Conservation (phyloP, 2,797 vertebrate genomes). For the Echiichthys vipera region DNA sequence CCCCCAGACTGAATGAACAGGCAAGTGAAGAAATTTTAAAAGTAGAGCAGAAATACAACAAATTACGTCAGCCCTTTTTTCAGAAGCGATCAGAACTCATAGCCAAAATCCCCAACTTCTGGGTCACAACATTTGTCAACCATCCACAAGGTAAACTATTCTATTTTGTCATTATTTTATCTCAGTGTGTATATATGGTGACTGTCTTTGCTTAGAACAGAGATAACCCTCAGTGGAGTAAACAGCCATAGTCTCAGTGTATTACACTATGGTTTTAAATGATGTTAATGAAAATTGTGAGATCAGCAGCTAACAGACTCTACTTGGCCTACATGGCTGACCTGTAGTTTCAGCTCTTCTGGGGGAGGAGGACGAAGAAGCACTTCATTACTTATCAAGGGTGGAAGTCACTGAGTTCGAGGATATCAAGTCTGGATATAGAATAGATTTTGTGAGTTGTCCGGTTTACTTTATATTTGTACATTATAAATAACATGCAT, state of each 20-base stretch:
- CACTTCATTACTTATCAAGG: constrained; percentile 97
- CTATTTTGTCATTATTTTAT: not conserved
- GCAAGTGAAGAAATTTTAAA: constrained; percentile 99
- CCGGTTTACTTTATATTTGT: not conserved
- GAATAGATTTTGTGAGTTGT: constrained; percentile 99
- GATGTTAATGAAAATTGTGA: not conserved
- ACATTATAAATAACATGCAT: not conserved
- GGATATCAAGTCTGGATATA: constrained; percentile 99
- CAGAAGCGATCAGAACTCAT: constrained; percentile 99
- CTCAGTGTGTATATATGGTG: not conserved
- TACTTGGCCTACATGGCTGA: not conserved
- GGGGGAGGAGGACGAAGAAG: constrained; percentile 96
- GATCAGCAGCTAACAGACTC: not conserved
- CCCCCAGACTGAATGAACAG: constrained; percentile 95
- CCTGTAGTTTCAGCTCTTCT: constrained; percentile 93
- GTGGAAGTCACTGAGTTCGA: constrained; percentile 99
- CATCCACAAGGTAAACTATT: constrained; percentile 92
- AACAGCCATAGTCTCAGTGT: not conserved
- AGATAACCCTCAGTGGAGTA: not conserved
- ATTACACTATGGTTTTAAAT: not conserved
- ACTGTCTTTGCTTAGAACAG: not conserved
- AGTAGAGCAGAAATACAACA: constrained; percentile 99
- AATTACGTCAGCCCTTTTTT: constrained; percentile 98
- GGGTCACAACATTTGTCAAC: constrained; percentile 99
- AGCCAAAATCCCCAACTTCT: constrained; percentile 99